Evolutionary conservation across 2,888 invertebrate genomes (phyloP), one percentile per base, ranked within the genome.

Genomic region (Eristalinus sepulchralis): DNA sequence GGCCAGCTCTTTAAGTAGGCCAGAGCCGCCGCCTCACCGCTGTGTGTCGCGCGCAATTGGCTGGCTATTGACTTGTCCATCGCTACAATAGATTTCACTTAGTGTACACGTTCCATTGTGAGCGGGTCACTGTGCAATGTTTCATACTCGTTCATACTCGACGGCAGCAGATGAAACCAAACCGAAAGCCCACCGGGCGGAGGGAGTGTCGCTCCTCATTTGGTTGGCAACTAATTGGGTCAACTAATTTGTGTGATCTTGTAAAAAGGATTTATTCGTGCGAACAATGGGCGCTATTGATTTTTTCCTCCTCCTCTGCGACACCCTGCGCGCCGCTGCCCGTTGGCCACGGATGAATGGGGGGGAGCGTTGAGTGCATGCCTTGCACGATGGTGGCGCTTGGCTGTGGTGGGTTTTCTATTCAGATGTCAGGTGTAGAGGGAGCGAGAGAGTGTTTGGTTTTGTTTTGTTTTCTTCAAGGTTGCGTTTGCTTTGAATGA

Each of bases 211-310:
- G 5, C 59, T 55, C 66, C 17, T 39, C 36, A 36, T 34, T 11
- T 76, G 34, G 72, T 64, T 72, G 57, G 66, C 67, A 77, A 80
- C 76, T 77, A 85, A 85, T 85, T 85, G 77, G 84, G 84, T 85
- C 84, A 81, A 72, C 81, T 85, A 76, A 85, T 77, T 81, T 81
- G 67, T 72, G 81, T 70, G 84, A 85, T 85, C 81, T 81, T 76
- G 76, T 85, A 77, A 81, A 80, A 79, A 67, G 60, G 70, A 72
- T 67, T 85, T 71, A 77, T 63, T 81, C 81, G 76, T 85, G 81
- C 62, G 81, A 72, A 71, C 71, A 76, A 81, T 72, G 76, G 76
- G 71, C 60, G 20, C 20, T 81, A 85, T 85, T 68, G 84, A 81
- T 85, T 85, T 81, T 82, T 55, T 72, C 33, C 24, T 4, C 53